phyloP scores from a whole-genome alignment of 2,797 vertebrate species.

The Sylvia borin region DNA sequence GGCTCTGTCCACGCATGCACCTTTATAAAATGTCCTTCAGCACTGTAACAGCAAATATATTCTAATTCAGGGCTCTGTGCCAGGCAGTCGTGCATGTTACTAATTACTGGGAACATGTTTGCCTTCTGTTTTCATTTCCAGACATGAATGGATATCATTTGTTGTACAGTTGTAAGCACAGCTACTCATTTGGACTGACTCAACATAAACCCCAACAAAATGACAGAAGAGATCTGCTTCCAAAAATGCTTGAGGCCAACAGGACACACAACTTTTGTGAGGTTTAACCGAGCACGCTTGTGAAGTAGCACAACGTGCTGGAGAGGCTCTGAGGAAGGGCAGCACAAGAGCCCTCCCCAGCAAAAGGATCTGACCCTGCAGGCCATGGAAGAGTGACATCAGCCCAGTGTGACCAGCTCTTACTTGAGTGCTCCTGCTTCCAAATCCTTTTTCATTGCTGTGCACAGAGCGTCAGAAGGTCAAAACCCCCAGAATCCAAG shows the following conservation, averaged over 20 bases:
- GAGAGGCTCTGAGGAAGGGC: background rate
- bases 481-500: background rate
- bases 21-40: background rate
- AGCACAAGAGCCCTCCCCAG: background rate
- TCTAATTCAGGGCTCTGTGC: background rate
- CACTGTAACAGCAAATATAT: background rate
- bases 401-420: background rate
- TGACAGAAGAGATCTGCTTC: background rate
- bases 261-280: background rate
- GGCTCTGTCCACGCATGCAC: background rate
- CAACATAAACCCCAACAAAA: background rate
- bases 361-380: background rate
- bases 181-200: background rate
- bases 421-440: background rate
- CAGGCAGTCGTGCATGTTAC: background rate
- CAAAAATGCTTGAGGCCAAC: background rate
- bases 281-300: background rate
- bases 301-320: background rate
- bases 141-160: background rate
- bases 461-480: background rate
- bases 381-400: background rate
- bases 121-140: conserved; percentile 30
- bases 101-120: background rate
- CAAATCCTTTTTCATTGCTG: background rate
- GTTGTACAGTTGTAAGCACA: background rate